Conservation (phyloP, 1,140 invertebrate species). For the Phocides pigmalion region DNA sequence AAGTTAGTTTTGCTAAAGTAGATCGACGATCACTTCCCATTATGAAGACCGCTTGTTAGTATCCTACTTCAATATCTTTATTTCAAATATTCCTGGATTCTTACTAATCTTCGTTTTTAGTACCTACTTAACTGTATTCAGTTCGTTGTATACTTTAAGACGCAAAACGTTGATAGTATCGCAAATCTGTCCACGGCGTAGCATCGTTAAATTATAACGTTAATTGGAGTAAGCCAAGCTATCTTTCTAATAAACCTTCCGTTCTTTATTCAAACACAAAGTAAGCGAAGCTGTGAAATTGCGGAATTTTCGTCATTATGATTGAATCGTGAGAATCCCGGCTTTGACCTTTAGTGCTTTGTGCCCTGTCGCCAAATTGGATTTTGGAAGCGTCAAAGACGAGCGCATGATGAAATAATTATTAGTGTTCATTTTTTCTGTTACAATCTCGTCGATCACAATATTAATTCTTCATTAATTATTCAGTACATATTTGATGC, state of each 20-base stretch:
- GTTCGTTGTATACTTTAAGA: no score
- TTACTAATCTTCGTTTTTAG: no score
- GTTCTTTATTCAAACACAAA: slow-evolving; percentile 16
- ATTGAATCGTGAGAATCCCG: slow-evolving; percentile 3
- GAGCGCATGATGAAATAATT: slow-evolving; percentile 11
- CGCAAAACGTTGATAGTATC: not conserved
- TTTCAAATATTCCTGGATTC: no score
- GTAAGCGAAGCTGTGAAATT: slow-evolving; percentile 17
- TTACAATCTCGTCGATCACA: not conserved
- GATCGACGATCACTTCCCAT: no score
- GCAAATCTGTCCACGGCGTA: not conserved
- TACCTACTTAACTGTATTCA: no score
- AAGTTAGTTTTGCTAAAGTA: no score
- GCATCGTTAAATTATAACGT: not conserved
- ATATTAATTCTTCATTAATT: not conserved
- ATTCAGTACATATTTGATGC: no score
- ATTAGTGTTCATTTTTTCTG: not conserved
- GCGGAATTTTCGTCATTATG: slow-evolving; percentile 15
- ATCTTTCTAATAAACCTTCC: slow-evolving; percentile 4
- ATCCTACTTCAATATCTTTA: no score
- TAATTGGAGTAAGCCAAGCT: not conserved
- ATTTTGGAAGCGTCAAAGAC: slow-evolving; percentile 18
- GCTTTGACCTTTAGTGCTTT: slow-evolving; percentile 21
- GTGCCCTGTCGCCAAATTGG: slow-evolving; percentile 15
- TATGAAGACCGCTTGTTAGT: no score